A percentile compares a stretch with the other conserved stretches of the same genome.
phyloP scores from a whole-genome alignment of 2,888 invertebrate genomes.

The Octodonta nipae region DNA sequence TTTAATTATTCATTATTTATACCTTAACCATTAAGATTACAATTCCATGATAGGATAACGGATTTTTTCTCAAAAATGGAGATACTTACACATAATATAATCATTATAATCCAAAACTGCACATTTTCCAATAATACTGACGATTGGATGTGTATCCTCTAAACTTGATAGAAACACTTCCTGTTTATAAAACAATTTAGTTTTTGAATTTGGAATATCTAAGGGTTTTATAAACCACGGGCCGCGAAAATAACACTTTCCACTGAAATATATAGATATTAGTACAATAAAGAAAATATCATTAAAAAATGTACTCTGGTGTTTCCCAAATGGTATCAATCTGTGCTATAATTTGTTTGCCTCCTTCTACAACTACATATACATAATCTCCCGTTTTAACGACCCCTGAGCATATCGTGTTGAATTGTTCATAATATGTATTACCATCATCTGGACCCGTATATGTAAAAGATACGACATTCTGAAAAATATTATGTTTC shows the following conservation, averaged over 20 bases:
- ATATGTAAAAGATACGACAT: conserved; percentile 58
- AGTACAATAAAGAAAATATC: conserved; percentile 1
- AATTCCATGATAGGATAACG: no score
- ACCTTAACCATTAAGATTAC: no score
- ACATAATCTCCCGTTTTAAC: conserved; percentile 89
- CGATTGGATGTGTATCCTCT: conserved; percentile 81
- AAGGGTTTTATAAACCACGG: conserved; percentile 83
- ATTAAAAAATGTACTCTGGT: conserved; percentile 52
- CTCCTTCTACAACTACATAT: conserved; percentile 82
- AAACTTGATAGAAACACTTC: conserved; percentile 84
- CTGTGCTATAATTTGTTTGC: conserved; percentile 81
- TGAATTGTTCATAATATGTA: conserved; percentile 86
- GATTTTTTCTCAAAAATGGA: no score
- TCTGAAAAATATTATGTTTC: conserved; percentile 40
- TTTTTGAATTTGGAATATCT: conserved; percentile 71
- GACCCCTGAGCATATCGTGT: conserved; percentile 67
- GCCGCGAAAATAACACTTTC: conserved; percentile 83
- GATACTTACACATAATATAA: conserved; percentile 66
- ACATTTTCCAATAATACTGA: conserved; percentile 84
- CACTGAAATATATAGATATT: conserved; percentile 39
- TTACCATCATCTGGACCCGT: conserved; percentile 60
- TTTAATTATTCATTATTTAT: no score
- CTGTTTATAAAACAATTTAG: conserved; percentile 77
- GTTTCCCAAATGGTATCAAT: conserved; percentile 92
- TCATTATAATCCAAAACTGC: conserved; percentile 80